Base-by-base conservation (phyloP, 2,797 vertebrate species). In the Chrosomus eos region DNA sequence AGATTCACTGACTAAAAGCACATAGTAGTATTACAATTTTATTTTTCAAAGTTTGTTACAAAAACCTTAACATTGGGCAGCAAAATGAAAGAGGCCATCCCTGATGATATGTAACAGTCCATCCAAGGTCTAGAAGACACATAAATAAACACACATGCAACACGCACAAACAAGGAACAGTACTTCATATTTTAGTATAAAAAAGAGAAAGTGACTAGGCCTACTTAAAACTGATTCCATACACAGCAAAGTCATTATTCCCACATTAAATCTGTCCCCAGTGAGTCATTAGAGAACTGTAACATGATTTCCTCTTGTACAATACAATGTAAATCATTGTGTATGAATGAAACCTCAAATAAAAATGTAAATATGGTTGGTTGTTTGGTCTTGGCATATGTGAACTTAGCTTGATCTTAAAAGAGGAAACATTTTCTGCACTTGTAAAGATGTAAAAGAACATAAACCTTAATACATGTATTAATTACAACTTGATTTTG, bases 101-200 rank as follows among this genome's bases (percentile, higher is more conserved):
- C 71, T 84, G 73, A 82, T 84, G 80, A 80, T 84, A 85, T 82
- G 53, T 78, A 84, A 84, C 60, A 86, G 70, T 84, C 72, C 78
- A 79, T 82, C 43, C 83, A 85, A 73, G 21, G 78, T 85, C n/a
- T 36, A 73, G 43, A 77, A 85, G 64, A 86, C 82, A 89, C 67
- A 87, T 71, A 85, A 84, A 87, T 88, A 89, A 88, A 93, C 90
- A 91, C 91, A 94, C 94, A 95, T 94, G 93, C 94, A 94, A 92
- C 91, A 94, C 92, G 90, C 92, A 93, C 91, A 78, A 71, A 94
- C 93, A 80, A 92, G 91, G 89, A 92, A 93, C 82, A 89, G 88
- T 86, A 91, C 88, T 91, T 92, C 91, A 90, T 89, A 85, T 88
- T 92, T 91, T 88, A 89, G 88, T 85, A n/a, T 87, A 60, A 87